Base-by-base conservation (phyloP, 2,797 vertebrate genomes). In the Limnodromus scolopaceus region DNA sequence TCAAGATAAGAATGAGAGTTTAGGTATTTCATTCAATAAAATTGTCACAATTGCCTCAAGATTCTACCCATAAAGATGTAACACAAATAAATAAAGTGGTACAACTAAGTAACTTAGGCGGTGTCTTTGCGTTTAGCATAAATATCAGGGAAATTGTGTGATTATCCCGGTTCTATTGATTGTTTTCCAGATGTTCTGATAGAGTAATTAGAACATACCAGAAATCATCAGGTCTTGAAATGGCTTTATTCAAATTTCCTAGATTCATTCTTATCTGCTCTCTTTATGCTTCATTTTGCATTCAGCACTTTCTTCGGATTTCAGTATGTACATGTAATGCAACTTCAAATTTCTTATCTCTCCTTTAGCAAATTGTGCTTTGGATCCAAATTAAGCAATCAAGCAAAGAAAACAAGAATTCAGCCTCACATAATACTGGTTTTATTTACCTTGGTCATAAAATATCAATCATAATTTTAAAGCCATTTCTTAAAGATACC, bases 151-250 rank as follows among this genome's bases (percentile, higher is more conserved):
- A 25, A 92, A 93, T 92, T 58, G 85, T 95, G 95, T 97, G 15
- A 89, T 96, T 97, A 86, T 95, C 96, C 64, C 74, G 9, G 32
- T 94, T 91, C 63, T 84, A 94, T 53, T 53, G 11, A 96, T 94
- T 96, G 86, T 46, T 96, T 64, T 96, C 96, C 72, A 93, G 43
- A 89, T 88, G 81, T 57, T 55, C 76, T 84, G 38, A 39, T 84
- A 78, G 15, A 78, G 12, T 54, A 96, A 95, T 91, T 92, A 96
- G 51, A 89, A 86, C 32, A 89, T 2, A 5, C 2, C n/a, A 51
- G 18, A 66, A 95, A 77, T 81, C 43, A 92, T 57, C 30, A 70
- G 23, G 30, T 34, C 71, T 83, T 70, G 49, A 87, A 93, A 69
- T 83, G 34, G 25, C 13, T 82, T 88, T 93, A 84, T 83, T 87